These are phyloP conservation scores for Mythimna loreyi DNA, from an alignment of 2,888 invertebrate genomes.

Conservation along the genomic window DNA sequence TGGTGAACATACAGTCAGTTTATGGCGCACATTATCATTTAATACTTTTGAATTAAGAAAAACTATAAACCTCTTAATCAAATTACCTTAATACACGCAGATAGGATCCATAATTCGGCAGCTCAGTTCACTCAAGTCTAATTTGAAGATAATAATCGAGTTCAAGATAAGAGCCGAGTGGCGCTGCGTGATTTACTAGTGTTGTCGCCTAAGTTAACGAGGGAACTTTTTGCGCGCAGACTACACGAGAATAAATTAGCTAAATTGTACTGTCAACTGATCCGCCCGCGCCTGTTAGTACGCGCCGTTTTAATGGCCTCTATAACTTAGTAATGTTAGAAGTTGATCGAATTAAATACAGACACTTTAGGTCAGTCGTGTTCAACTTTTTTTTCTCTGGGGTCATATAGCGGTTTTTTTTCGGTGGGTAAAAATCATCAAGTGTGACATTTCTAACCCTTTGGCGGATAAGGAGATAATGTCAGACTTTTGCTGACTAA, in stretches of 20 bases:
- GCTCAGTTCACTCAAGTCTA: slow-evolving; percentile 71
- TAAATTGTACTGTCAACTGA: slow-evolving; percentile 75
- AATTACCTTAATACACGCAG: too few species aligned
- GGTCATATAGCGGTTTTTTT: too few species aligned
- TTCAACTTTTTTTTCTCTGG: too few species aligned
- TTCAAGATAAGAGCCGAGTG: slow-evolving; percentile 79
- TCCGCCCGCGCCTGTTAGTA: slow-evolving; percentile 30
- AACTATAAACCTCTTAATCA: too few species aligned
- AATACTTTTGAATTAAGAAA: too few species aligned
- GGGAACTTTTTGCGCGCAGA: slow-evolving; percentile 83
- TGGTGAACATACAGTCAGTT: too few species aligned
- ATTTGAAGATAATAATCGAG: slow-evolving; percentile 84
- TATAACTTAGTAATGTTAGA: slow-evolving; percentile 33
- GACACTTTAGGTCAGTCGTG: background rate
- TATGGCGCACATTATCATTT: too few species aligned
- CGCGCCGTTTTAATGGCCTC: slow-evolving; percentile 40
- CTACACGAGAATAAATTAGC: slow-evolving; percentile 82
- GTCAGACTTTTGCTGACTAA: too few species aligned
- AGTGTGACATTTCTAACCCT: too few species aligned
- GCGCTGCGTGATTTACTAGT: slow-evolving; percentile 82
- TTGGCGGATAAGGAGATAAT: too few species aligned
- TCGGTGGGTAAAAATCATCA: too few species aligned
- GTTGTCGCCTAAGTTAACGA: slow-evolving; percentile 85
- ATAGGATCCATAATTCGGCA: slow-evolving; percentile 68
- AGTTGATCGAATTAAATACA: slow-evolving; percentile 25